A percentile compares a stretch with the other conserved stretches of the same genome.
phyloP scores from a whole-genome alignment of 2,797 vertebrate species.

The Masticophis lateralis region DNA sequence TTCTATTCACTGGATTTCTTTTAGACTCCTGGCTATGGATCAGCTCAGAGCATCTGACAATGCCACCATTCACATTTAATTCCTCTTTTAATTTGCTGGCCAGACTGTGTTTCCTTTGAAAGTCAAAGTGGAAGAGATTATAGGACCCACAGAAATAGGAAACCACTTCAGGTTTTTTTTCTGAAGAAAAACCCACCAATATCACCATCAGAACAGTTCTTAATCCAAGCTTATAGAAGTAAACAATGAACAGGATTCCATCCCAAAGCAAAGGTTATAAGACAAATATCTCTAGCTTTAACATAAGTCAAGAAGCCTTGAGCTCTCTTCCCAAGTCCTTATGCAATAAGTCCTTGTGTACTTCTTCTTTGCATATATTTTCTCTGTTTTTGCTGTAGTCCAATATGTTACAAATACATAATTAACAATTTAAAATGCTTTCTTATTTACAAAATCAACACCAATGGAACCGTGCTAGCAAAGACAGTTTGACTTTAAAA shows the following conservation, averaged over 20 bases:
- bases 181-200: neutral
- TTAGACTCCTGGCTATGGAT: neutral
- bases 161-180: neutral
- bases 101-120: neutral
- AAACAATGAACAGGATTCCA: conserved; percentile 4
- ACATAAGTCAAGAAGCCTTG: neutral
- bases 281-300: conserved; percentile 14
- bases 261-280: conserved; percentile 11
- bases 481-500: conserved; percentile 25
- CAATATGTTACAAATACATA: conserved; percentile 7
- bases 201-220: neutral
- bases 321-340: conserved; percentile 15
- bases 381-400: conserved; percentile 17
- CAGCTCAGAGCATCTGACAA: neutral
- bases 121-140: conserved; percentile 13
- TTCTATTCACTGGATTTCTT: neutral
- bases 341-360: conserved; percentile 19
- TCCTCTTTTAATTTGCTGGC: neutral
- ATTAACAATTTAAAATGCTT: conserved; percentile 14
- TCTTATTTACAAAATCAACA: conserved; percentile 9
- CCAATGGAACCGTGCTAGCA: neutral
- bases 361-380: conserved; percentile 1
- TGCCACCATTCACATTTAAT: neutral
- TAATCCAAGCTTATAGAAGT: neutral
- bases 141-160: neutral